Percentiles rank a stretch among this genome's conserved stretches.
These are phyloP conservation scores for Criorhina ranunculi DNA, from an alignment of 2,888 invertebrate genomes.

Conservation along the genomic window DNA sequence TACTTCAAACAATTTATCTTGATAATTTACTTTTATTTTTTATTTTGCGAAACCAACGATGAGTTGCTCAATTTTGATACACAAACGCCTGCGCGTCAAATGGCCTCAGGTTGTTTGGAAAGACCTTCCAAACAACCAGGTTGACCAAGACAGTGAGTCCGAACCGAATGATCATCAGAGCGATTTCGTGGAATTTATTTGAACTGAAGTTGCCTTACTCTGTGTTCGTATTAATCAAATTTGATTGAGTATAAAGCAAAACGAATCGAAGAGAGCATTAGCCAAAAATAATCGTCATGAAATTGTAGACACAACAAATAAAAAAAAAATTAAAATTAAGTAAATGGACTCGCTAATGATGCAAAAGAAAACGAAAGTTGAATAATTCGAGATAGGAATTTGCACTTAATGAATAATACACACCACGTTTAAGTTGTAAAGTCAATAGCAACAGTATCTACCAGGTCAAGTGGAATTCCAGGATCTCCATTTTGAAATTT, in stretches of 20 bases:
- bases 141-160: conserved; percentile 38
- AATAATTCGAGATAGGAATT: neutral
- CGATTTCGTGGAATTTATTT: neutral
- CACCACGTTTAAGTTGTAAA: neutral
- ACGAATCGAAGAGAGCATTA: neutral
- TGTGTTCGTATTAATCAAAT: neutral
- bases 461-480: too few relatives aligned
- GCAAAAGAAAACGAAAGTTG: neutral
- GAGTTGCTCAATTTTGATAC: neutral
- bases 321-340: neutral
- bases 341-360: neutral
- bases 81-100: conserved; percentile 1
- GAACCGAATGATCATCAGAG: neutral
- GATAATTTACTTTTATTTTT: neutral
- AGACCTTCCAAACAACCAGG: neutral
- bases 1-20: conserved; percentile 5
- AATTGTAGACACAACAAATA: neutral
- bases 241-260: neutral
- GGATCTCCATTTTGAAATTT: too few relatives aligned
- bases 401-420: neutral
- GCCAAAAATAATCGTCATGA: neutral
- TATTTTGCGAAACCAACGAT: conserved; percentile 17
- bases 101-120: conserved; percentile 27
- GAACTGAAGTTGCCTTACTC: neutral
- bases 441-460: too few relatives aligned